A percentile compares a stretch with the other conserved stretches of the same genome.
Conservation (phyloP, 2,113 vertebrate species). For the Mobula birostris region DNA sequence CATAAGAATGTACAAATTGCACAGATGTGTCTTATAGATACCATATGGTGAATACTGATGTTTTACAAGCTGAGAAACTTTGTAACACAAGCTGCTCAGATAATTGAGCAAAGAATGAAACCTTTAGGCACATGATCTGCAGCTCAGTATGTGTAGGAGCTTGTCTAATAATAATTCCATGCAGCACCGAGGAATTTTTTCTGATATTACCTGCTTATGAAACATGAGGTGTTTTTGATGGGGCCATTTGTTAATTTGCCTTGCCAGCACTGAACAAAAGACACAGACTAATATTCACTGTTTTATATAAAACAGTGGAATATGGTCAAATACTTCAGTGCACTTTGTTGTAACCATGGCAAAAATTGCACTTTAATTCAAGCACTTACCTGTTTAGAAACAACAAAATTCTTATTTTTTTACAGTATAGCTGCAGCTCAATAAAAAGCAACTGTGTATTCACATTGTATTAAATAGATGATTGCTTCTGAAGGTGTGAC, state of each 20-base stretch:
- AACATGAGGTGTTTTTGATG: too few species aligned
- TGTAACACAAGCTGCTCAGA: background rate
- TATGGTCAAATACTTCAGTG: background rate
- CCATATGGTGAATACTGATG: background rate
- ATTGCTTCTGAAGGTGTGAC: background rate
- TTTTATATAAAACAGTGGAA: background rate
- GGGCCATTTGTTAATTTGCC: too few species aligned
- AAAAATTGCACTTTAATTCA: background rate
- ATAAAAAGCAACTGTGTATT: background rate
- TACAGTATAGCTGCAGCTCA: background rate
- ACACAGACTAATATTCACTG: background rate
- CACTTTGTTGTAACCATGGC: background rate
- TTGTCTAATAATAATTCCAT: too few species aligned
- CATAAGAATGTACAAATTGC: background rate
- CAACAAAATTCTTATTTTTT: background rate
- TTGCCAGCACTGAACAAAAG: background rate
- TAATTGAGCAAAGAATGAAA: background rate
- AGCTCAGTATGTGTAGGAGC: too few species aligned
- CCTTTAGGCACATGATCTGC: too few species aligned
- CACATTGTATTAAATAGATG: background rate
- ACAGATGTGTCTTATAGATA: background rate
- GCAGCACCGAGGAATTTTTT: too few species aligned
- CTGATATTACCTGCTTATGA: too few species aligned
- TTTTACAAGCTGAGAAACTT: background rate
- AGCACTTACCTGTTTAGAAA: background rate